phyloP scores from a whole-genome alignment of 2,797 vertebrate species.

The Gymnothorax reevesii region DNA sequence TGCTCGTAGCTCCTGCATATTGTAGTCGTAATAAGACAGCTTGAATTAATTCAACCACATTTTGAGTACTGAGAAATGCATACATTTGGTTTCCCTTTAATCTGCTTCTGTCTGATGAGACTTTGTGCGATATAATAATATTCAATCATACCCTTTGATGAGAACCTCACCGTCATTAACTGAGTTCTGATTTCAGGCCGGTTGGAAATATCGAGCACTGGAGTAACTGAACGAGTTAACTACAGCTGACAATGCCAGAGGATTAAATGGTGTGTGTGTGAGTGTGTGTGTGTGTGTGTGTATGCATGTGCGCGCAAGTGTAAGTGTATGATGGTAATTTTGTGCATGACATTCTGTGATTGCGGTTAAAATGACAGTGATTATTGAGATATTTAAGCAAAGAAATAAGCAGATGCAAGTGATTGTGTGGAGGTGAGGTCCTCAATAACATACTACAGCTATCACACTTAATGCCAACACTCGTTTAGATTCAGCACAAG shows the following conservation, averaged over 20 bases:
- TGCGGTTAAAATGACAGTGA: not conserved
- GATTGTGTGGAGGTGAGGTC: not conserved
- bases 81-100: conserved; percentile 41
- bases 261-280: not conserved
- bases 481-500: not conserved
- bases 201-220: not conserved
- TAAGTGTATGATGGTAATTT: not conserved
- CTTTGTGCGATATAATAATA: conserved; percentile 49
- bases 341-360: not conserved
- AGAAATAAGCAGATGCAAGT: conserved; percentile 5
- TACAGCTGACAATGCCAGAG: not conserved
- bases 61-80: conserved; percentile 35
- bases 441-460: not conserved
- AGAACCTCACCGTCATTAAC: conserved; percentile 29
- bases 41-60: conserved; percentile 26
- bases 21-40: not conserved
- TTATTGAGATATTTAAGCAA: not conserved
- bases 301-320: not conserved
- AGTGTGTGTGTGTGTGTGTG: not conserved
- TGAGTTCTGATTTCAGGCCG: not conserved
- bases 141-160: conserved; percentile 46
- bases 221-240: not conserved
- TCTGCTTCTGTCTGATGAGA: conserved; percentile 39
- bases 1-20: conserved; percentile 40
- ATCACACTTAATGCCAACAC: not conserved